Base-by-base conservation (phyloP, 2,797 vertebrate species). In the Cyprinella venusta region DNA sequence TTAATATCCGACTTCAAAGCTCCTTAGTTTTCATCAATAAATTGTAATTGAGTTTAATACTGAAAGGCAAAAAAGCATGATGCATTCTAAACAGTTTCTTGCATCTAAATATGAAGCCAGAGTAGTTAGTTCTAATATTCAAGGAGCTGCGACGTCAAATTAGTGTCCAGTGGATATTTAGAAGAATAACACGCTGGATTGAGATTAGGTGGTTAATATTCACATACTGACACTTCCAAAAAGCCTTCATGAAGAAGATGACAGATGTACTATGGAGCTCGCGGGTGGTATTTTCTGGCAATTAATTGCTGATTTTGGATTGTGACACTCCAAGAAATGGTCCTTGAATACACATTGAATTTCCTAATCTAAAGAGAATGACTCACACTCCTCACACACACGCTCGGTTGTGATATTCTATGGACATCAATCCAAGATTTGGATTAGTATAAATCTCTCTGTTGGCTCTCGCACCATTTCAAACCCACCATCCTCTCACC, bases 81-180 rank as follows among this genome's bases (percentile, higher is more conserved):
- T 91, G 90, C 85, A 88, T 94, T 89, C 91, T 88, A 91, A 93
- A 93, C 91, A 90, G 85, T 86, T 82, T 88, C 90, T 91, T 91
- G 88, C 80, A 90, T 91, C 92, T 92, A 92, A 90, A 88, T 84
- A 90, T 88, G 85, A 74, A 92, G 92, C 77, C 87, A 80, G 91
- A 88, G 84, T 48, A 38, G 38, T 70, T 70, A 9, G 48, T 76
- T 70, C 50, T 70, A 33, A 83, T 69, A 64, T 48, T 52, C 15
- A 63, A 38, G 5, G 4, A 65, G 15, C 56, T 33, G 63, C 12
- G 2, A 30, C 36, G 24, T 61, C 52, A 76, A 16, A 76, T 76
- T 42, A 68, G 5, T 45, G 80, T 72, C 56, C 70, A 24, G 71
- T 56, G 64, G 38, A 69, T 38, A 42, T 68, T 68, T 24, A 50